Evolutionary conservation across 2,888 invertebrate genomes (phyloP).

Genomic region (Glaucopsyche alexis): DNA sequence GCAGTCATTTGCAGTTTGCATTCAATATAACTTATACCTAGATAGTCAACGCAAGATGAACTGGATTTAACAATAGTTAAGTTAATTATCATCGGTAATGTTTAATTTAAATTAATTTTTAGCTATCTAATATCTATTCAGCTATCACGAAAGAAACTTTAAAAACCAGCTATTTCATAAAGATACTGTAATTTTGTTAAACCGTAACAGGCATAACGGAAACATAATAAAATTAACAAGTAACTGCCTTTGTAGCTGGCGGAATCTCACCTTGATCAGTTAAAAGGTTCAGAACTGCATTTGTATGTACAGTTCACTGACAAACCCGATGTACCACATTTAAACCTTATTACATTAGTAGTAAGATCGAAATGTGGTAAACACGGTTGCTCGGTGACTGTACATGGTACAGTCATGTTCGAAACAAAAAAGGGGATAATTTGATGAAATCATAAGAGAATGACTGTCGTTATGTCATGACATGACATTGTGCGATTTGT

Average conservation of each 20-base stretch:
- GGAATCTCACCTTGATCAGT: slow-evolving; percentile 20
- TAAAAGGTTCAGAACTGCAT: slow-evolving; percentile 25
- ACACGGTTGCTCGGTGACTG: background rate
- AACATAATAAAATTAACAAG: slow-evolving; percentile 22
- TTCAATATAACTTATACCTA: too few relatives aligned
- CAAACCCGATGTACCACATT: background rate
- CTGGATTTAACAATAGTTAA: too few relatives aligned
- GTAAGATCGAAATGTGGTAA: background rate
- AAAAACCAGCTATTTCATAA: background rate
- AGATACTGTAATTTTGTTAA: background rate
- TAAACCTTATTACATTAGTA: background rate
- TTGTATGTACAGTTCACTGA: background rate
- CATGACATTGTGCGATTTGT: background rate
- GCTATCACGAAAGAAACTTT: too few relatives aligned
- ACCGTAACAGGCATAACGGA: slow-evolving; percentile 13
- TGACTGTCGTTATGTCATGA: slow-evolving; percentile 24
- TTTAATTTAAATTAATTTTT: too few relatives aligned
- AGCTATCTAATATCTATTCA: too few relatives aligned
- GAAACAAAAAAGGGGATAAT: slow-evolving; percentile 19
- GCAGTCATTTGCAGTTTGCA: too few relatives aligned
- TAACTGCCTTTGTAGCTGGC: slow-evolving; percentile 18
- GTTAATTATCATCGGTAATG: too few relatives aligned
- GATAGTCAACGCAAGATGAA: too few relatives aligned
- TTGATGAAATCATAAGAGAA: slow-evolving; percentile 27
- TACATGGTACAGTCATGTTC: slow-evolving; percentile 25